Evolutionary conservation across 2,888 invertebrate species (phyloP).

Genomic region (Morpho achilles): DNA sequence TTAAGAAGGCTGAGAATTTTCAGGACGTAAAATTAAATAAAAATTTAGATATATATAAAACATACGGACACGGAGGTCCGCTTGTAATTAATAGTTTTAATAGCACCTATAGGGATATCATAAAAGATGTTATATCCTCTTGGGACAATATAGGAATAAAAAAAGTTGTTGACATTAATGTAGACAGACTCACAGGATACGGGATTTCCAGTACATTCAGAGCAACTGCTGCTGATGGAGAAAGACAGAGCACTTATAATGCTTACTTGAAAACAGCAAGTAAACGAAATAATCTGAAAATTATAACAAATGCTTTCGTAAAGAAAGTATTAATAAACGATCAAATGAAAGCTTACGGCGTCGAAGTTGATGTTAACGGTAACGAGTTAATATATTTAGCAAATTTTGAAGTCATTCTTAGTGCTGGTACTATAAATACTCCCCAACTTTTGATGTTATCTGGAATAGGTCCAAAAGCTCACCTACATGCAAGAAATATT

Average conservation of each 20-base stretch:
- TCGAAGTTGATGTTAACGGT: constrained; percentile 41
- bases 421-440: constrained; percentile 40
- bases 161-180: constrained; percentile 55
- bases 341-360: constrained; percentile 33
- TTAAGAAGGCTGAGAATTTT: constrained; percentile 75
- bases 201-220: constrained; percentile 56
- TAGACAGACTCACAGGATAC: constrained; percentile 53
- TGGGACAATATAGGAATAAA: constrained; percentile 64
- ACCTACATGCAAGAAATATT: constrained; percentile 38
- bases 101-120: constrained; percentile 48
- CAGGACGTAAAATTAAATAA: constrained; percentile 38
- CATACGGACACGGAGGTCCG: constrained; percentile 64
- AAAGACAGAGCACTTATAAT: constrained; percentile 62
- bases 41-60: constrained; percentile 32
- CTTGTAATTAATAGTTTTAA: constrained; percentile 66
- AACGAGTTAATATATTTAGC: constrained; percentile 31
- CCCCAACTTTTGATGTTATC: constrained; percentile 45
- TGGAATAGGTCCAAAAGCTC: constrained; percentile 41
- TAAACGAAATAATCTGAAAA: constrained; percentile 47
- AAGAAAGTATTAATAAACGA: constrained; percentile 63
- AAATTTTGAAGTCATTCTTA: constrained; percentile 40
- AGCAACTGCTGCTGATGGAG: constrained; percentile 65
- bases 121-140: constrained; percentile 44
- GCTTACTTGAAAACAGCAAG: constrained; percentile 56
- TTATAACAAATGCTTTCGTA: constrained; percentile 67